phyloP scores from a whole-genome alignment of 1,140 invertebrate species.

The Drosophila subpulchrella region DNA sequence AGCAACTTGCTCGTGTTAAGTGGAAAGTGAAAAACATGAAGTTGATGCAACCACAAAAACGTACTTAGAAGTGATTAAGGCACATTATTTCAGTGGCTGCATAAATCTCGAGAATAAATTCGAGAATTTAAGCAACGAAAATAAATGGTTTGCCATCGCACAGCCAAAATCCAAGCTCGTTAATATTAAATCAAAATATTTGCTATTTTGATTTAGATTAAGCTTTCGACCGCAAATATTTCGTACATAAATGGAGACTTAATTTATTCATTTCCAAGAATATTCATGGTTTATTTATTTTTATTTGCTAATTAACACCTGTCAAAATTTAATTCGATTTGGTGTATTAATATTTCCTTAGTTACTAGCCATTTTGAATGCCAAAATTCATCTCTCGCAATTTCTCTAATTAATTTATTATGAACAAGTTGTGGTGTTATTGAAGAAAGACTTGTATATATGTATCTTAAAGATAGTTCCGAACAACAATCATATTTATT shows the following conservation, averaged over 20 bases:
- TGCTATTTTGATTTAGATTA: not conserved
- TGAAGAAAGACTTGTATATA: too few relatives aligned
- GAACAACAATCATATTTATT: not conserved
- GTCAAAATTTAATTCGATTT: not conserved
- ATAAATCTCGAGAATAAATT: slow-evolving; percentile 2
- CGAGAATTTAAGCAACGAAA: not conserved
- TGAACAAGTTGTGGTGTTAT: too few relatives aligned
- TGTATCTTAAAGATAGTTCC: too few relatives aligned
- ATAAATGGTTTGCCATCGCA: not conserved
- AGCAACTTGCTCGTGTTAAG: slow-evolving; percentile 22
- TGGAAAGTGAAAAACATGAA: slow-evolving; percentile 27
- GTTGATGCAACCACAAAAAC: slow-evolving; percentile 10
- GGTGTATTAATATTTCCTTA: not conserved
- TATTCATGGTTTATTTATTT: not conserved
- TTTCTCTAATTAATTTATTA: too few relatives aligned
- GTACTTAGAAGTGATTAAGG: slow-evolving; percentile 19
- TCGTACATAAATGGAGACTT: not conserved
- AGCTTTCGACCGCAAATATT: not conserved
- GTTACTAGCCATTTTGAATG: too few relatives aligned
- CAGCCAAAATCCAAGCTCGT: not conserved
- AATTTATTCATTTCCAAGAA: not conserved
- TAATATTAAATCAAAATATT: not conserved
- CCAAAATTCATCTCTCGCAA: too few relatives aligned
- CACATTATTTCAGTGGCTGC: slow-evolving; percentile 5
- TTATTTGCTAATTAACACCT: not conserved